phyloP scores from a whole-genome alignment of 2,113 vertebrate genomes.

The Aramus guarauna region DNA sequence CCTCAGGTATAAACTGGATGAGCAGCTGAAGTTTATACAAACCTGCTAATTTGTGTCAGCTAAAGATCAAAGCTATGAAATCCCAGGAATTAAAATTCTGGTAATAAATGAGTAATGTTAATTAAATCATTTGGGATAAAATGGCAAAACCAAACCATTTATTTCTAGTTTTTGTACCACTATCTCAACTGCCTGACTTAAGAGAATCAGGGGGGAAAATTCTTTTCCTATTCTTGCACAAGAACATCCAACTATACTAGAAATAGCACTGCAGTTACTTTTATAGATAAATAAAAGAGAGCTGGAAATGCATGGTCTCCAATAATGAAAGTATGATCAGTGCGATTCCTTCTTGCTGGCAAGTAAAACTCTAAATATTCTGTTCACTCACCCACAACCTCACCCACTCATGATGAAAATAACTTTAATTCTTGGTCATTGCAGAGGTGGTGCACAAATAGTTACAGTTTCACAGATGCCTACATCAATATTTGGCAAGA shows the following conservation, averaged over 20 bases:
- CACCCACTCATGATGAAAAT: conserved; percentile 5
- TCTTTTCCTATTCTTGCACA: neutral
- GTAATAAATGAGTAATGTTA: neutral
- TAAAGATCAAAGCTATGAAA: neutral
- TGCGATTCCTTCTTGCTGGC: neutral
- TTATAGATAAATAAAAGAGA: neutral
- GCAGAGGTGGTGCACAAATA: neutral
- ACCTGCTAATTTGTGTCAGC: neutral
- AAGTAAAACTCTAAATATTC: neutral
- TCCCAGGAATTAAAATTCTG: neutral
- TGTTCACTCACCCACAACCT: neutral
- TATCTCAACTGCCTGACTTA: neutral
- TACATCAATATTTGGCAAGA: neutral
- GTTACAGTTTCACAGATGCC: neutral
- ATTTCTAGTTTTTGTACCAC: neutral
- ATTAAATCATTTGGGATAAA: neutral
- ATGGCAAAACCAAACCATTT: neutral
- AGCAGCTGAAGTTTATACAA: neutral
- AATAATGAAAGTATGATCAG: neutral
- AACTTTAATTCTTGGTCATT: conserved; percentile 8
- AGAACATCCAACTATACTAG: neutral
- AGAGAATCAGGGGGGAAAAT: neutral
- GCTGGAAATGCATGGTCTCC: neutral
- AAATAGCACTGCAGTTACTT: neutral
- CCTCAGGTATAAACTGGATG: neutral